Evolutionary conservation across 1,140 invertebrate species (phyloP).

Genomic region (Metopolophium dirhodum): DNA sequence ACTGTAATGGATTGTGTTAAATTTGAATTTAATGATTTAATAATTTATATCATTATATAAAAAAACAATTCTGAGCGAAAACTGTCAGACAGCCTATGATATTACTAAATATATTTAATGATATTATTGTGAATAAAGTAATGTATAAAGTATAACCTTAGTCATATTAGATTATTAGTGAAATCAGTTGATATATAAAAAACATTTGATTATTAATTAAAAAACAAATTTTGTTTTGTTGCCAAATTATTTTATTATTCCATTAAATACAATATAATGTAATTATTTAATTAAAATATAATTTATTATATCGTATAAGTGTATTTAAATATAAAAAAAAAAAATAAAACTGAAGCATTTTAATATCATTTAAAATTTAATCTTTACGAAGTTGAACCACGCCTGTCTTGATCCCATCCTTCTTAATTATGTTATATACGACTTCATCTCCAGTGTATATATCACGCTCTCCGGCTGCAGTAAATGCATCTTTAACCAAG

Average conservation of each 20-base stretch:
- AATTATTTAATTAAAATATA: no score
- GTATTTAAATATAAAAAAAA: neutral
- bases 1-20: no score
- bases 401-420: slow-evolving; percentile 80
- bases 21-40: no score
- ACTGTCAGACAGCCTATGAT: no score
- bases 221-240: neutral
- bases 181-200: neutral
- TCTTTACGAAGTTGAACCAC: slow-evolving; percentile 78
- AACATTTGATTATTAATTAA: neutral
- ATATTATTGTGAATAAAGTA: no score
- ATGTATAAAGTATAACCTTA: neutral
- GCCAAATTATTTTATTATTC: neutral
- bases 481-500: slow-evolving; percentile 94
- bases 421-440: slow-evolving; percentile 87
- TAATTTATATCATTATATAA: no score
- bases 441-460: slow-evolving; percentile 96
- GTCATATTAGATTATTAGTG: neutral
- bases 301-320: neutral
- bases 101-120: no score
- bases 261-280: neutral
- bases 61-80: no score
- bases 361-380: slow-evolving; percentile 66
- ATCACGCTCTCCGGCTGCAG: slow-evolving; percentile 95
- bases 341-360: neutral